phyloP scores from a whole-genome alignment of 1,140 invertebrate species.

The Sycobia sp. region DNA sequence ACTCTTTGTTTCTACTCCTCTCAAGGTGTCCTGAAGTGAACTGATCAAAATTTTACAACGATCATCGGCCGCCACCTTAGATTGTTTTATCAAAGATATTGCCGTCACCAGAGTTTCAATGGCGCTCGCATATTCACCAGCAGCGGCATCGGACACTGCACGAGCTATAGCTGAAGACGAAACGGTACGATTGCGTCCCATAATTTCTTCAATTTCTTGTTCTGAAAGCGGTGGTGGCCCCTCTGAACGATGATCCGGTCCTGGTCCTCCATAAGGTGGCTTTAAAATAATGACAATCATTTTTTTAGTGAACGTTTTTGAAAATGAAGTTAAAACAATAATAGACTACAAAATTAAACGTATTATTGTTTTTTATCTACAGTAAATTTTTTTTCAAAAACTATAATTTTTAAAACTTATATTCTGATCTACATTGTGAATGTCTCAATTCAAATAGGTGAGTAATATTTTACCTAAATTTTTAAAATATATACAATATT shows the following conservation, averaged over 20 bases:
- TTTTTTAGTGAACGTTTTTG: not conserved
- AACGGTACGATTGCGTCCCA: conserved; percentile 95
- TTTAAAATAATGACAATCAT: conserved; percentile 34
- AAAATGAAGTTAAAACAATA: too few species aligned
- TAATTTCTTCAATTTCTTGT: conserved; percentile 98
- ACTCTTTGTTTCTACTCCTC: conserved; percentile 96
- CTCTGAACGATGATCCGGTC: conserved; percentile 65
- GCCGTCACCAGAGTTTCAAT: conserved; percentile 98
- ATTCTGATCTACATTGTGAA: too few species aligned
- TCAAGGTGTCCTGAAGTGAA: conserved; percentile 94
- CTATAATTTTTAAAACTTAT: too few species aligned
- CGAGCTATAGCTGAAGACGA: conserved; percentile 95
- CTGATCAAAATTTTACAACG: conserved; percentile 97
- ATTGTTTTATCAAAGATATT: conserved; percentile 98
- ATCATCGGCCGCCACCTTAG: conserved; percentile 94
- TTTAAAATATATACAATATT: too few species aligned
- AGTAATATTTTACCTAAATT: too few species aligned
- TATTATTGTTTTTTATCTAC: too few species aligned
- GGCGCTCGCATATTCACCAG: conserved; percentile 94
- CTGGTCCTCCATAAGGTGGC: conserved; percentile 62
- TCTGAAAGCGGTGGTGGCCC: conserved; percentile 78
- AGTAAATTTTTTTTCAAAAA: too few species aligned
- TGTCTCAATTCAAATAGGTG: too few species aligned
- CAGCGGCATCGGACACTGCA: conserved; percentile 96
- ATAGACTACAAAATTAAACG: too few species aligned